Evolutionary conservation across 2,113 vertebrate genomes (phyloP).

Genomic region (Rattus norvegicus): DNA sequence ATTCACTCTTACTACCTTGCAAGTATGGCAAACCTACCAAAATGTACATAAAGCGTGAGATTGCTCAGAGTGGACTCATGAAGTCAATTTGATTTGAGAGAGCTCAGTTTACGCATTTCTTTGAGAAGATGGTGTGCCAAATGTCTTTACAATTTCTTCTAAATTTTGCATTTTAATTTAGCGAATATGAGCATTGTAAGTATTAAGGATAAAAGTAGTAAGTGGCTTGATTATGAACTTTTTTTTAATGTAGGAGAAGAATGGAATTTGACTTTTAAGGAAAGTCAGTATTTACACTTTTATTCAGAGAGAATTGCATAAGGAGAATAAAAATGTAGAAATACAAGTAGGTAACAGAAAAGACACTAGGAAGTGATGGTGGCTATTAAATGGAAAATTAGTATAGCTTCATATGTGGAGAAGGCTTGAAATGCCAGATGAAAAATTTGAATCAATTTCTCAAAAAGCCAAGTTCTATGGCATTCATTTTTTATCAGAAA

Average conservation of each 20-base stretch:
- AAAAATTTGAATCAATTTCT: background rate
- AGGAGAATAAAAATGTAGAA: background rate
- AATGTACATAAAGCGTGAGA: background rate
- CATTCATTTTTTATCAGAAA: conserved; percentile 24
- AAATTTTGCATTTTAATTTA: conserved; percentile 6
- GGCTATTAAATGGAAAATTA: background rate
- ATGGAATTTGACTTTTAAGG: background rate
- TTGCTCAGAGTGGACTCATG: background rate
- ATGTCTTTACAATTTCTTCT: background rate
- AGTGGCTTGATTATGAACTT: background rate
- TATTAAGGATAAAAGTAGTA: background rate
- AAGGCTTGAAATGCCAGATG: background rate
- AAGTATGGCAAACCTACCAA: background rate
- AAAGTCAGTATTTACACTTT: background rate
- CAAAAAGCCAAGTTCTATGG: background rate
- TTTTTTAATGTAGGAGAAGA: background rate
- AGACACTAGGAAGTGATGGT: background rate
- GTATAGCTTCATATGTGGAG: background rate
- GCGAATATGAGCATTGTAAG: background rate
- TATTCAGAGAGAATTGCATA: background rate
- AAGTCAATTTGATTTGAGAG: background rate
- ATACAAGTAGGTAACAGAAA: background rate
- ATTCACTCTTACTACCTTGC: background rate
- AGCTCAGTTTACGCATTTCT: background rate
- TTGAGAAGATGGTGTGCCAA: background rate